These are phyloP conservation scores for Onychostoma macrolepis DNA, from an alignment of 2,113 vertebrate genomes.

Conservation along the genomic window DNA sequence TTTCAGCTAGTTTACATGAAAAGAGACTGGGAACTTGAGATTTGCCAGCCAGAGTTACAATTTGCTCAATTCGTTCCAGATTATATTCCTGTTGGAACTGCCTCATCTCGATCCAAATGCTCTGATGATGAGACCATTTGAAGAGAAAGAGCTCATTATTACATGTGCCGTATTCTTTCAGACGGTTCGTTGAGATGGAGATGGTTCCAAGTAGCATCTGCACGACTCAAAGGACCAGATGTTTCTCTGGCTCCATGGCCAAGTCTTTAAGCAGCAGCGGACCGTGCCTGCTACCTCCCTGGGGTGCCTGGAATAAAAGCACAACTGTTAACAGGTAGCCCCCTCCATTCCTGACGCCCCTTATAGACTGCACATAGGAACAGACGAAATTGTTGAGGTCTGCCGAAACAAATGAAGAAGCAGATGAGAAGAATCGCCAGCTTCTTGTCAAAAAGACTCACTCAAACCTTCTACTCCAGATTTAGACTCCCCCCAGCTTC, in stretches of 20 bases:
- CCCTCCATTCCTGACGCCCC: conserved; percentile 59
- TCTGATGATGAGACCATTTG: conserved; percentile 14
- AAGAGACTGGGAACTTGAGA: conserved; percentile 8
- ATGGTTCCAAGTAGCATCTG: conserved; percentile 69
- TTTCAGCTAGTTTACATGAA: conserved; percentile 19
- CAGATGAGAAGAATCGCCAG: conserved; percentile 20
- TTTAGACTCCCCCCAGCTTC: not conserved
- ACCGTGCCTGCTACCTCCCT: conserved; percentile 65
- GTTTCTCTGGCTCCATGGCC: conserved; percentile 68
- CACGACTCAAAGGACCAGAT: conserved; percentile 72
- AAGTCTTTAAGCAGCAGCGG: conserved; percentile 68
- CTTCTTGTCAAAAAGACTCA: not conserved
- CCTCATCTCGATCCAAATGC: conserved; percentile 24
- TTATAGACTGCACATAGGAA: conserved; percentile 49
- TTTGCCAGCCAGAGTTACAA: not conserved
- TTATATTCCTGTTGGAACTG: conserved; percentile 42
- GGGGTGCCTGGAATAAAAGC: conserved; percentile 73
- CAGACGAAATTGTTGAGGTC: conserved; percentile 41
- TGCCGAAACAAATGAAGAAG: conserved; percentile 49
- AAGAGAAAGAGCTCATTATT: conserved; percentile 22
- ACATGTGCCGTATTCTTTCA: conserved; percentile 26
- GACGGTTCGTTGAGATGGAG: conserved; percentile 43
- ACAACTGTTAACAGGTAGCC: conserved; percentile 77
- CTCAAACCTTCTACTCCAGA: not conserved
- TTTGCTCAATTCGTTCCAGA: conserved; percentile 43